Evolutionary conservation across 92 coral and sea anemone species (phyloP).

Genomic region (Zoanthus sociatus): DNA sequence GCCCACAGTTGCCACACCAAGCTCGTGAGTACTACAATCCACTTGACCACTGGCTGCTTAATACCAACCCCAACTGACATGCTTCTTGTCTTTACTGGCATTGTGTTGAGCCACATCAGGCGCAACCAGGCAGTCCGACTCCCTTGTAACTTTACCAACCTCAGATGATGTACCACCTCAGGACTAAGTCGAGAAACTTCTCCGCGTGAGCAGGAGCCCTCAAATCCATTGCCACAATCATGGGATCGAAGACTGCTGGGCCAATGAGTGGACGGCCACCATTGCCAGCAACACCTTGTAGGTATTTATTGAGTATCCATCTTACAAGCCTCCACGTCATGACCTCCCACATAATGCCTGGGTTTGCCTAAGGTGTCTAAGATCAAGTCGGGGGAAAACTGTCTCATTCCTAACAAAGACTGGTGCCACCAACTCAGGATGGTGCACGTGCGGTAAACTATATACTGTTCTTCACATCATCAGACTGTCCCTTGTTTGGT

Average conservation of each 20-base stretch:
- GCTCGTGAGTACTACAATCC: not conserved
- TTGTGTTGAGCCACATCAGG: not conserved
- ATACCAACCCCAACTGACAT: not conserved
- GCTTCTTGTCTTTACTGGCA: not conserved
- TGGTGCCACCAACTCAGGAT: slow-evolving; percentile 24
- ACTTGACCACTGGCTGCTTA: not conserved
- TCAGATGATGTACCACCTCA: not conserved
- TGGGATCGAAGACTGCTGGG: not conserved
- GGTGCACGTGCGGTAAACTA: slow-evolving; percentile 9
- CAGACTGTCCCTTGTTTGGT: not conserved
- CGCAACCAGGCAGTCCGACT: not conserved
- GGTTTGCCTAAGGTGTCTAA: not conserved
- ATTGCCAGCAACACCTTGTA: not conserved
- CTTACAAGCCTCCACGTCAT: not conserved
- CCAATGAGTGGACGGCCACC: not conserved
- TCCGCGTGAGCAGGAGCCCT: not conserved
- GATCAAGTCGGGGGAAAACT: not conserved
- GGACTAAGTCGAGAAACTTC: not conserved
- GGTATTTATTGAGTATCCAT: not conserved
- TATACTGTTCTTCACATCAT: slow-evolving; percentile 9
- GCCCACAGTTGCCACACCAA: not conserved
- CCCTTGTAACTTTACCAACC: too few relatives aligned
- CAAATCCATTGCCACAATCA: not conserved
- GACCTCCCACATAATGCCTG: not conserved
- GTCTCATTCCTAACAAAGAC: not conserved